These are phyloP conservation scores for Kryptolebias ocellatus DNA, from an alignment of 2,797 vertebrate genomes.

Conservation along the genomic window DNA sequence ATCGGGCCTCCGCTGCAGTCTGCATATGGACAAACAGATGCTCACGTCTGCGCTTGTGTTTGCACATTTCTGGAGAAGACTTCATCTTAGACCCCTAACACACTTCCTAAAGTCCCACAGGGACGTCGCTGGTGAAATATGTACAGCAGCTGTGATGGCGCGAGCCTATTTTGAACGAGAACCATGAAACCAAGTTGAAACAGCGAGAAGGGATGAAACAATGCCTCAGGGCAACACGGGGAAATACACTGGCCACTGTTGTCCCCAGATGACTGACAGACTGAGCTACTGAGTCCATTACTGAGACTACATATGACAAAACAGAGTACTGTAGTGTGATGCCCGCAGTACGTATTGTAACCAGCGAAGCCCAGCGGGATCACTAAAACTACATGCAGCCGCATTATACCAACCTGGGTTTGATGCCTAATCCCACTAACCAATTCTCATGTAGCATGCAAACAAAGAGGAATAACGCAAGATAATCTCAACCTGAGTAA, in stretches of 20 bases:
- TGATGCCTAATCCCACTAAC: constrained; percentile 67
- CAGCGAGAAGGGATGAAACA: constrained; percentile 40
- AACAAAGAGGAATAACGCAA: constrained; percentile 67
- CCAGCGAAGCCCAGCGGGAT: constrained; percentile 45
- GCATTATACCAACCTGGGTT: constrained; percentile 57
- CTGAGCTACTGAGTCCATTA: constrained; percentile 49
- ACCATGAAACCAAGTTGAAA: constrained; percentile 27
- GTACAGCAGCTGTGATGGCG: constrained; percentile 22
- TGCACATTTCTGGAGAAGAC: constrained; percentile 47
- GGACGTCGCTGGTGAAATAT: constrained; percentile 24
- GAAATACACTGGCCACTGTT: constrained; percentile 46
- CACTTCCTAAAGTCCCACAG: constrained; percentile 20
- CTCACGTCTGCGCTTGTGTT: constrained; percentile 55
- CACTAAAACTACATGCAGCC: constrained; percentile 53
- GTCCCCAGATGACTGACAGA: constrained; percentile 53
- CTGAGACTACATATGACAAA: constrained; percentile 53
- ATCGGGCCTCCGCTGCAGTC: constrained; percentile 60
- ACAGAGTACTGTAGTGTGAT: constrained; percentile 50
- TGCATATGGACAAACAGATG: constrained; percentile 73
- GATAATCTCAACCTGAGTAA: constrained; percentile 61
- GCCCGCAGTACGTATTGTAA: constrained; percentile 34
- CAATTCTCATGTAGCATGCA: constrained; percentile 67
- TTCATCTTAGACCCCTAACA: constrained; percentile 30
- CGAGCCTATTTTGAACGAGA: constrained; percentile 31
- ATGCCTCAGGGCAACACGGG: constrained; percentile 49